These are phyloP conservation scores for Condylura cristata DNA, from an alignment of 2,113 vertebrate genomes.

Conservation along the genomic window DNA sequence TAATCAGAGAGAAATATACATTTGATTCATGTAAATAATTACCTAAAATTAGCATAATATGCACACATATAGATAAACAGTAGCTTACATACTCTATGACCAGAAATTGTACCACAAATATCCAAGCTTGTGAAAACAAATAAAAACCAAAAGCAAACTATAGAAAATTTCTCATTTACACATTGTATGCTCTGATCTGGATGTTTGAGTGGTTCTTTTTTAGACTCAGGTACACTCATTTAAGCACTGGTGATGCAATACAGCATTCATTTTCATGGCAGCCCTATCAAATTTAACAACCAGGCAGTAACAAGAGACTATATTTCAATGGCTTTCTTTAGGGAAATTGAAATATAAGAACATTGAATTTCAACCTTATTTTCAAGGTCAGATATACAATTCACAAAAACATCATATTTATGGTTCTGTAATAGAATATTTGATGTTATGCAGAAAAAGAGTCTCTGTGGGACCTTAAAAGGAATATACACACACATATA, in stretches of 20 bases:
- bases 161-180: conserved; percentile 2
- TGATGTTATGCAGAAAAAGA: conserved; percentile 43
- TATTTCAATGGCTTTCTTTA: conserved; percentile 68
- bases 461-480: conserved; percentile 29
- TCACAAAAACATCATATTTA: conserved; percentile 48
- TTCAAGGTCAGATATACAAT: conserved; percentile 65
- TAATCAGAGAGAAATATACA: background rate
- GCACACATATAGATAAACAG: background rate
- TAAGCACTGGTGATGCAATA: conserved; percentile 6
- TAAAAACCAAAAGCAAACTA: conserved; percentile 41
- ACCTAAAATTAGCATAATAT: no score
- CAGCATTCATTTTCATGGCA: conserved; percentile 61
- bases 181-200: background rate
- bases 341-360: conserved; percentile 64
- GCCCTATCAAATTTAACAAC: conserved; percentile 65
- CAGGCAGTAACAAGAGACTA: conserved; percentile 61
- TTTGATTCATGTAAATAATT: background rate
- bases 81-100: background rate
- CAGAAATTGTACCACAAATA: background rate
- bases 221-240: conserved; percentile 12
- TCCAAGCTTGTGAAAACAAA: conserved; percentile 32
- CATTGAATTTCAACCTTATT: conserved; percentile 56
- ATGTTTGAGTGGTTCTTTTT: conserved; percentile 1
- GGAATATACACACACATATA: background rate
- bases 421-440: conserved; percentile 10